These are phyloP conservation scores for Silurus aristotelis DNA, from an alignment of 2,797 vertebrate genomes.

Conservation along the genomic window DNA sequence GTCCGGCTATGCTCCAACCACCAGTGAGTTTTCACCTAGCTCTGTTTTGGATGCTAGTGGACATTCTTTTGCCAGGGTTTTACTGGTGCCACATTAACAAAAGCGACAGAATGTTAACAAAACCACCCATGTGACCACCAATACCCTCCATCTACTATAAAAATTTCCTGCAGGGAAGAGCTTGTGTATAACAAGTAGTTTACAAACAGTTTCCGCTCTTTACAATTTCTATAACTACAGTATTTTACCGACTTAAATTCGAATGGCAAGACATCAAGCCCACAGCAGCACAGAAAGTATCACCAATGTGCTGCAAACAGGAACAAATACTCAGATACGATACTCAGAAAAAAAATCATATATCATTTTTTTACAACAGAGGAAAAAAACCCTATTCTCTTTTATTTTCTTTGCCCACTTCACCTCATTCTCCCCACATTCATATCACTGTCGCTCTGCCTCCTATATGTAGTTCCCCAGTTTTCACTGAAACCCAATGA, in stretches of 20 bases:
- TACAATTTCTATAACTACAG: neutral
- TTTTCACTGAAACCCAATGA: neutral
- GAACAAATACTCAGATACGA: neutral
- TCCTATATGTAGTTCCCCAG: neutral
- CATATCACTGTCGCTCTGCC: slow-evolving; percentile 1
- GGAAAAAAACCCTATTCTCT: neutral
- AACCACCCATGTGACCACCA: neutral
- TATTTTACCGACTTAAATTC: neutral
- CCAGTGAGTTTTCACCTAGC: neutral
- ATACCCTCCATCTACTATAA: neutral
- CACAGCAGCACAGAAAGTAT: neutral
- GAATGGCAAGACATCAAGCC: neutral
- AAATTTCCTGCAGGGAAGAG: no score
- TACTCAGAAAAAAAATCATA: neutral
- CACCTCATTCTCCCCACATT: slow-evolving; percentile 1
- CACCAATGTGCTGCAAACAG: neutral
- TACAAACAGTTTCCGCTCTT: neutral
- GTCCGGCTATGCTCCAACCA: neutral
- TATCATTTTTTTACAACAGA: neutral
- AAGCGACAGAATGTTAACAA: neutral
- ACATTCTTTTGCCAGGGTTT: neutral
- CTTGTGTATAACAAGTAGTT: neutral
- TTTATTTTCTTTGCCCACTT: neutral
- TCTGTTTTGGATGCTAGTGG: neutral
- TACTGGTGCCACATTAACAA: neutral